Evolutionary conservation across 1,140 invertebrate genomes (phyloP).

Genomic region (Drosophila takahashii): DNA sequence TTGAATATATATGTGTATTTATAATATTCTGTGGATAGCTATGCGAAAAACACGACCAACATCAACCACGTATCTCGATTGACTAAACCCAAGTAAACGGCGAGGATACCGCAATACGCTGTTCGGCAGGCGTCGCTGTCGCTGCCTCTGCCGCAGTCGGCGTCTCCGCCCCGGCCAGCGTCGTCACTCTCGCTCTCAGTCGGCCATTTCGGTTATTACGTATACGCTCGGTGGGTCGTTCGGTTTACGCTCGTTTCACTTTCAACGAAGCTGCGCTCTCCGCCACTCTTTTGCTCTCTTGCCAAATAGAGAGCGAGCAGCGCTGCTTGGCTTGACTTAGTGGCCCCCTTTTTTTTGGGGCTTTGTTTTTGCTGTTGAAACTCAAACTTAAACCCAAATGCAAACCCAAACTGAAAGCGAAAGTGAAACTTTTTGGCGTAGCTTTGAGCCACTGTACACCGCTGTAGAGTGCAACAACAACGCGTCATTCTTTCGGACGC

Average conservation of each 20-base stretch:
- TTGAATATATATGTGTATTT: constrained; percentile 25
- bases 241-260: constrained; percentile 58
- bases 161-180: constrained; percentile 8
- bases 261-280: constrained; percentile 48
- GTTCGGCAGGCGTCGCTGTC: constrained; percentile 29
- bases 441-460: constrained; percentile 69
- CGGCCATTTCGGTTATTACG: constrained; percentile 63
- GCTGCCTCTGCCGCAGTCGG: constrained; percentile 14
- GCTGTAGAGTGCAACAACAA: constrained; percentile 35
- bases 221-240: constrained; percentile 55
- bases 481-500: constrained; percentile 50
- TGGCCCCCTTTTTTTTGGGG: constrained; percentile 68
- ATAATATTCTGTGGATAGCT: constrained; percentile 41
- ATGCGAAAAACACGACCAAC: constrained; percentile 84
- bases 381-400: constrained; percentile 51
- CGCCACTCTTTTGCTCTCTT: constrained; percentile 22
- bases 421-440: constrained; percentile 79
- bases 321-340: constrained; percentile 71
- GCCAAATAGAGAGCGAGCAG: constrained; percentile 25
- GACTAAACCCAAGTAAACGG: constrained; percentile 84
- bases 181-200: constrained; percentile 74
- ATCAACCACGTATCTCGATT: constrained; percentile 85
- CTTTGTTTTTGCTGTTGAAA: constrained; percentile 61
- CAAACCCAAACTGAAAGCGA: constrained; percentile 66
- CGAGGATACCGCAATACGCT: constrained; percentile 84